Evolutionary conservation across 2,113 vertebrate species (phyloP), one percentile per base, ranked within the genome.

Genomic region (human (Homo sapiens)): DNA sequence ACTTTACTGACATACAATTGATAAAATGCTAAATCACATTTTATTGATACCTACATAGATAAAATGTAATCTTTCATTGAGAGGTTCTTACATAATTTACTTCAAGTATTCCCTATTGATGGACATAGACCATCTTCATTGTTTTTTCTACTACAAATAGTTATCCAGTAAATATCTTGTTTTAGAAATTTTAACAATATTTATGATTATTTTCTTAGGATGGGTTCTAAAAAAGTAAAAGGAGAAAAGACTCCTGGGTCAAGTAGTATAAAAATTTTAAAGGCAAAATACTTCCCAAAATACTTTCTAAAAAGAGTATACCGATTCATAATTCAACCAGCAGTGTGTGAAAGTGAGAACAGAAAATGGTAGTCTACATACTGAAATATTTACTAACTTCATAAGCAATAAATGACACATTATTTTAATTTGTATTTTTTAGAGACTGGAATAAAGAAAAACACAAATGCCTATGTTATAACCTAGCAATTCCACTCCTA

Each of bases 261-360:
- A 89, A 90, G 30, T 35, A 43, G 8, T 50, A 91, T 73, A 72
- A 96, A 94, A 76, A 55, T 22, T 76, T 80, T 91, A 88, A 93
- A 80, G 79, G 89, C 9, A 78, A 95, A 96, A 50, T 72, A 23
- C 25, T 96, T 96, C 86, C 38, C 23, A 45, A 93, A 96, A 48
- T 72, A 22, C 23, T 96, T 91, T 85, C 43, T 23, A 45, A 79
- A 97, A 96, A 27, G 23, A 55, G 11, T 32, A 88, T 55, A 70
- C 3, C 23, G 61, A 68, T 93, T 80, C 80, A 75, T 80, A 38
- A 7, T 88, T 57, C 35, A 87, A 90, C 18, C 55, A 50, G 64
- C 76, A 75, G 76, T 14, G 0, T 59, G 17, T 50, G 27, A 80
- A 81, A 81, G 50, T 78, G 43, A 70, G 43, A 94, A 50, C 1